Conservation (phyloP, 2,113 vertebrate genomes). For the Hystrix cristata region DNA sequence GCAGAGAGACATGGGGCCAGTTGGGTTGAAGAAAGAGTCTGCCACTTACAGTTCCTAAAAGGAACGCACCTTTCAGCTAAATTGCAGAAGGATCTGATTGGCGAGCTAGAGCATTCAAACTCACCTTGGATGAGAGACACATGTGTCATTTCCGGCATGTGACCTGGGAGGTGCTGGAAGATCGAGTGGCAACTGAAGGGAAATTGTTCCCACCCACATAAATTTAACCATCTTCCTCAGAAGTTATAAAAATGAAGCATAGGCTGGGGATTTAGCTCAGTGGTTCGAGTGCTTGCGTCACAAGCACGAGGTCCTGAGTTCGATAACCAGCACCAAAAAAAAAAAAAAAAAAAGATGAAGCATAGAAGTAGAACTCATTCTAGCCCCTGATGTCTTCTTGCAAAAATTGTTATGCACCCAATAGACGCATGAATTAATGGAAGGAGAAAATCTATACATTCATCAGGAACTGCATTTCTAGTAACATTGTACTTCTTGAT, state of each 20-base stretch:
- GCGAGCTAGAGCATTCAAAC: neutral
- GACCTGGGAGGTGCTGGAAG: neutral
- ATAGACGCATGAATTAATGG: neutral
- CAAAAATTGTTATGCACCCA: neutral
- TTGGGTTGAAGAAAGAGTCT: accelerated
- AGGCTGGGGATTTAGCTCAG: too few species aligned
- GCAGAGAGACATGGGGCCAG: neutral
- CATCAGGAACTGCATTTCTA: neutral
- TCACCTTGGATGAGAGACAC: neutral
- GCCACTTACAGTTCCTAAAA: neutral
- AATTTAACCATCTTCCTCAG: neutral
- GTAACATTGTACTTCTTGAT: neutral
- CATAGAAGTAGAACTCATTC: neutral
- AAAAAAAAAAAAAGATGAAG: neutral
- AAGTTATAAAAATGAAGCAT: neutral
- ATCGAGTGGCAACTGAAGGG: neutral
- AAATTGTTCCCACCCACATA: neutral
- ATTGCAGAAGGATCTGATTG: neutral
- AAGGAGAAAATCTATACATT: neutral
- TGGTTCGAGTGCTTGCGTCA: too few species aligned
- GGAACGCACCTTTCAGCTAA: neutral
- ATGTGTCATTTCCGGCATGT: neutral
- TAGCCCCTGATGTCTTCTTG: neutral
- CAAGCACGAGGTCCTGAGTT: too few species aligned
- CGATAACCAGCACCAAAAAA: too few species aligned